phyloP scores from a whole-genome alignment of 2,113 vertebrate genomes.

The Cygnus atratus region DNA sequence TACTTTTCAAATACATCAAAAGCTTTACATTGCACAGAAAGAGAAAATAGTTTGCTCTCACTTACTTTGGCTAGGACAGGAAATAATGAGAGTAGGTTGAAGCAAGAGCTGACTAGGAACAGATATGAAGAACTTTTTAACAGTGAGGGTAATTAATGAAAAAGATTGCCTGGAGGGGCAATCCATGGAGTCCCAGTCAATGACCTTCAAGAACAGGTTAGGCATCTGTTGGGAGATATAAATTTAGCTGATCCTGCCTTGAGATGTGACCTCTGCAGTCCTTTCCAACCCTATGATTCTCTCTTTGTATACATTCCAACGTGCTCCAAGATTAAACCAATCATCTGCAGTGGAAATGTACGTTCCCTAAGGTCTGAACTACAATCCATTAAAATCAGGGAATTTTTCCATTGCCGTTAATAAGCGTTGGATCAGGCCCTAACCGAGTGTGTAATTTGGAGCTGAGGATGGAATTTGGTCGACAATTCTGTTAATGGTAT shows the following conservation, averaged over 20 bases:
- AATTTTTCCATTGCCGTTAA: slow-evolving; percentile 35
- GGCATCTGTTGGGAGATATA: neutral
- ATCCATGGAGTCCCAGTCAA: neutral
- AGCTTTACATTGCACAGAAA: neutral
- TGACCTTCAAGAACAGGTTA: slow-evolving; percentile 38
- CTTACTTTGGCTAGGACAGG: neutral
- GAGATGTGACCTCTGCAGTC: slow-evolving; percentile 27
- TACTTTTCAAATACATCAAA: neutral
- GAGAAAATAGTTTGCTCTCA: neutral
- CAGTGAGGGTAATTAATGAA: neutral
- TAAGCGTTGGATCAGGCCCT: slow-evolving; percentile 24
- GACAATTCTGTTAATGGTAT: slow-evolving; percentile 11
- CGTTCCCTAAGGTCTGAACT: slow-evolving; percentile 5
- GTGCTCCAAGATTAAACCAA: neutral
- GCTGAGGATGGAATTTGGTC: neutral
- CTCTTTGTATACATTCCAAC: neutral
- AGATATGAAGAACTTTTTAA: neutral
- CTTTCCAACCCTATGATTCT: neutral
- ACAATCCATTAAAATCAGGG: neutral
- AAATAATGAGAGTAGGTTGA: neutral
- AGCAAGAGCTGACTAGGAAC: neutral
- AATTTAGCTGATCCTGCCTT: slow-evolving; percentile 17
- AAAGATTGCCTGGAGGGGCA: neutral
- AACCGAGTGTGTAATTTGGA: slow-evolving; percentile 43
- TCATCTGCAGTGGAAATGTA: neutral